phyloP scores from a whole-genome alignment of 2,888 invertebrate species.

The Agrotis ipsilon region DNA sequence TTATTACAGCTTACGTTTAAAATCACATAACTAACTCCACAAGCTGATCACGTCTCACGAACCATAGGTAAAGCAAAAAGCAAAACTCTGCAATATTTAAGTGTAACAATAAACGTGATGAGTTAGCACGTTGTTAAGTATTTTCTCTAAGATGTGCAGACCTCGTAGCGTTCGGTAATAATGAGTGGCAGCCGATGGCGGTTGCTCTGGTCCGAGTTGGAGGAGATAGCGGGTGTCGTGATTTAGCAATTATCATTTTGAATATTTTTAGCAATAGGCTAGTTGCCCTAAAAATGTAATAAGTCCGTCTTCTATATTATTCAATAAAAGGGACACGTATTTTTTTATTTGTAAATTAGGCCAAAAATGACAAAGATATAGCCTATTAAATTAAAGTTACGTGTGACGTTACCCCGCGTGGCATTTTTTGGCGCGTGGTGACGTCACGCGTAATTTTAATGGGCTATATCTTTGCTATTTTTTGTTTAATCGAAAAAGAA shows the following conservation, averaged over 20 bases:
- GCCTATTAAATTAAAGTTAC: too few relatives aligned
- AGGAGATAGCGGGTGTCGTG: slow-evolving; percentile 7
- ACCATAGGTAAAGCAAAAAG: not conserved
- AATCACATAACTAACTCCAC: not conserved
- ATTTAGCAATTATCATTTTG: not conserved
- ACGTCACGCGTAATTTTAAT: too few relatives aligned
- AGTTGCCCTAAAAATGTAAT: too few relatives aligned
- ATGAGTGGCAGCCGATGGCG: slow-evolving; percentile 71
- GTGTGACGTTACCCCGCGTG: too few relatives aligned
- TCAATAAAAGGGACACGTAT: too few relatives aligned
- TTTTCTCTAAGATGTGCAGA: slow-evolving; percentile 65
- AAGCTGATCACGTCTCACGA: not conserved
- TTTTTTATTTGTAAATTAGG: too few relatives aligned
- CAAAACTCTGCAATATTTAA: slow-evolving; percentile 34
- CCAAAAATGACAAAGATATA: too few relatives aligned
- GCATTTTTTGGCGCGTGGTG: too few relatives aligned
- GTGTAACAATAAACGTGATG: slow-evolving; percentile 65
- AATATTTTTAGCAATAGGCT: too few relatives aligned
- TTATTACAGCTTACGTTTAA: not conserved
- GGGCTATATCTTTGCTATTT: too few relatives aligned
- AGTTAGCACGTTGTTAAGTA: slow-evolving; percentile 61
- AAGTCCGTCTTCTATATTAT: too few relatives aligned
- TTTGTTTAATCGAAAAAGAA: too few relatives aligned
- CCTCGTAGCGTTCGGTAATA: slow-evolving; percentile 59
- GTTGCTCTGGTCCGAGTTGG: slow-evolving; percentile 24